Evolutionary conservation across 2,888 invertebrate species (phyloP).

Genomic region (Ochropacha duplaris): DNA sequence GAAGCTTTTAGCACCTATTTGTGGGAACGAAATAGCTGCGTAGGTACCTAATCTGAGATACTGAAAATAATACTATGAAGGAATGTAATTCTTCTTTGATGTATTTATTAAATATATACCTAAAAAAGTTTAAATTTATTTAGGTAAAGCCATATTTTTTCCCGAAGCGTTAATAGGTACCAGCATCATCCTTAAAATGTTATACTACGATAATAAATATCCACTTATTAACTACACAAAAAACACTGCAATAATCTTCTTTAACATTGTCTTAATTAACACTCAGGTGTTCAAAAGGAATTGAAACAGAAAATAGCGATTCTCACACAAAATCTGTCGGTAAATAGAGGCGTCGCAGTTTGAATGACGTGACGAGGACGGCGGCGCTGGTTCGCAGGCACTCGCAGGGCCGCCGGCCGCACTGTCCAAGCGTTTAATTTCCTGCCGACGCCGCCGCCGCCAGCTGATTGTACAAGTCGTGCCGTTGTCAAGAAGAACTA

Average conservation of each 20-base stretch:
- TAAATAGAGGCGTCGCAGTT: constrained; percentile 43
- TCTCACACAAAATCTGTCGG: constrained; percentile 47
- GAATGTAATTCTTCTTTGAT: no score
- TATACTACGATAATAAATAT: no score
- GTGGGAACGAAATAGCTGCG: not conserved
- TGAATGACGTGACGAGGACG: constrained; percentile 58
- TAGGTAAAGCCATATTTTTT: no score
- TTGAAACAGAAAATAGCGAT: constrained; percentile 26
- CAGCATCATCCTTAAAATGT: no score
- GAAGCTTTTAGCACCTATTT: not conserved
- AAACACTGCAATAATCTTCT: not conserved
- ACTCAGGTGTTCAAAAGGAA: constrained; percentile 19
- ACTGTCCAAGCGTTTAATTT: constrained; percentile 72
- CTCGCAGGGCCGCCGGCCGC: constrained; percentile 28
- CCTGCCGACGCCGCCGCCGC: constrained; percentile 72
- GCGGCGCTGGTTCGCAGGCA: constrained; percentile 38
- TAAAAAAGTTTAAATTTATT: no score
- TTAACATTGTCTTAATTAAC: not conserved
- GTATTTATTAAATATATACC: no score
- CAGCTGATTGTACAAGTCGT: constrained; percentile 50
- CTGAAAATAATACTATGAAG: no score
- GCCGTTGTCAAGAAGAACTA: constrained; percentile 38
- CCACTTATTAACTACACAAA: no score
- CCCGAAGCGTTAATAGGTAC: no score
- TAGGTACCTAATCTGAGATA: no score